Evolutionary conservation across 1,140 invertebrate genomes (phyloP).

Genomic region (Drosophila triauraria): DNA sequence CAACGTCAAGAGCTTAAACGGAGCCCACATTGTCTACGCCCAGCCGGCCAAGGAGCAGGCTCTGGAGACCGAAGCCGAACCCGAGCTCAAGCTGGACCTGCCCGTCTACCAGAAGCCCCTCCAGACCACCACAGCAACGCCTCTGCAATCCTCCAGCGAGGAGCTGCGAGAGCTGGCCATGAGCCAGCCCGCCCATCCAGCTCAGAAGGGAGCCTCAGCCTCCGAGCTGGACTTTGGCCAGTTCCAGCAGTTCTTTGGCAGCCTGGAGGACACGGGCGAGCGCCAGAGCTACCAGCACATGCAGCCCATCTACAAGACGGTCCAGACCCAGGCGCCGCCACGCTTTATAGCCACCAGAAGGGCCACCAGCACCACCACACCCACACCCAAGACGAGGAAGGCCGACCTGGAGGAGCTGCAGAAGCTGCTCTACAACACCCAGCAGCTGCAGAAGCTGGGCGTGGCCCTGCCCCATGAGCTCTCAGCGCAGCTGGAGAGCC

Average conservation of each 20-base stretch:
- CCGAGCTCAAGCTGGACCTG: slow-evolving; percentile 63
- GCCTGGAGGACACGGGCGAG: slow-evolving; percentile 66
- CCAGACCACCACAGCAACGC: background rate
- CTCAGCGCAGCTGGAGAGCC: slow-evolving; percentile 71
- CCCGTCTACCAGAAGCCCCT: slow-evolving; percentile 54
- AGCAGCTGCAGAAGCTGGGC: slow-evolving; percentile 85
- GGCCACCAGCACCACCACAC: background rate
- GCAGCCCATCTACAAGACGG: slow-evolving; percentile 76
- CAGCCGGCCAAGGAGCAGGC: slow-evolving; percentile 44
- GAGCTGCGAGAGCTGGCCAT: slow-evolving; percentile 72
- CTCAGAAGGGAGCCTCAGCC: background rate
- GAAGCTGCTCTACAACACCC: slow-evolving; percentile 79
- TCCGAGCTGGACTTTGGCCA: slow-evolving; percentile 51
- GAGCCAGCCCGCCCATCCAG: slow-evolving; percentile 62
- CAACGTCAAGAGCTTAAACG: slow-evolving; percentile 68
- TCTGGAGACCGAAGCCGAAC: slow-evolving; percentile 21
- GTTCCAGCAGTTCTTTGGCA: slow-evolving; percentile 72
- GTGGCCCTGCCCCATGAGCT: slow-evolving; percentile 81
- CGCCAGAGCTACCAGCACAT: slow-evolving; percentile 71
- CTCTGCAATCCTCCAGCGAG: slow-evolving; percentile 61
- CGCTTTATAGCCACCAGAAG: slow-evolving; percentile 16
- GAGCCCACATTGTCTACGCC: slow-evolving; percentile 72
- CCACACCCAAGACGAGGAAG: slow-evolving; percentile 24
- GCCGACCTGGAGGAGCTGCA: slow-evolving; percentile 71
- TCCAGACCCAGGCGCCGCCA: background rate